A percentile compares a stretch with the other conserved stretches of the same genome.
These are phyloP conservation scores for Pandion haliaetus DNA, from an alignment of 2,113 vertebrate species.

Conservation along the genomic window DNA sequence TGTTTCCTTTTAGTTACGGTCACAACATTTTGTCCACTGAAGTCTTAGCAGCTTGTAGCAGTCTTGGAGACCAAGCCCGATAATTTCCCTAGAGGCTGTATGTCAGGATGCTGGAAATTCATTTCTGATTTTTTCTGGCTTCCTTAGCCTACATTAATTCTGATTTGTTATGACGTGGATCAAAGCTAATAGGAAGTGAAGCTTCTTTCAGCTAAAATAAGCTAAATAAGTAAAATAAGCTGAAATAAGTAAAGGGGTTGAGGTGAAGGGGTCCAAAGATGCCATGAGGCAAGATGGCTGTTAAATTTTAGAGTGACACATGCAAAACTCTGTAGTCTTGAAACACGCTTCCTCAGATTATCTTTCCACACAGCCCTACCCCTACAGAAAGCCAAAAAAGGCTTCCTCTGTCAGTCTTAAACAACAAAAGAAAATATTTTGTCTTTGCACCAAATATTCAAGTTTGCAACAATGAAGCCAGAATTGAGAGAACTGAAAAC, in stretches of 20 bases:
- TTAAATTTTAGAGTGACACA: background rate
- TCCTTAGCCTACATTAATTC: constrained; percentile 47
- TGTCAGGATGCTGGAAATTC: background rate
- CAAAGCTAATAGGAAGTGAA: constrained; percentile 64
- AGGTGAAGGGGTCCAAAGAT: constrained; percentile 6
- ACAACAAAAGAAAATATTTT: background rate
- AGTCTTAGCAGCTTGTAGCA: constrained; percentile 6
- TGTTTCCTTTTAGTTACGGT: background rate
- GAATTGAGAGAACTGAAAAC: background rate
- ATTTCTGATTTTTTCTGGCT: constrained; percentile 54
- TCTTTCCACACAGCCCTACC: background rate
- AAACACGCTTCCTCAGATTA: background rate
- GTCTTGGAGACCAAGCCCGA: background rate
- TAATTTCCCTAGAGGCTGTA: background rate
- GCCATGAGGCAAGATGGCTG: background rate
- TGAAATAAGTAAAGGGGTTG: constrained; percentile 20
- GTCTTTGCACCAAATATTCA: background rate
- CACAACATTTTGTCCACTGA: background rate
- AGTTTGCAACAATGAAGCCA: background rate
- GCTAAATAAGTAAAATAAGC: background rate
- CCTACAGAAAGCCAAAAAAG: background rate
- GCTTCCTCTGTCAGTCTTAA: background rate
- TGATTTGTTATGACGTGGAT: constrained; percentile 51
- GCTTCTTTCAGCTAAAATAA: constrained; percentile 51
- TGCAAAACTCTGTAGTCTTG: background rate